Evolutionary conservation across 2,113 vertebrate genomes (phyloP).

Genomic region (Eira barbara): DNA sequence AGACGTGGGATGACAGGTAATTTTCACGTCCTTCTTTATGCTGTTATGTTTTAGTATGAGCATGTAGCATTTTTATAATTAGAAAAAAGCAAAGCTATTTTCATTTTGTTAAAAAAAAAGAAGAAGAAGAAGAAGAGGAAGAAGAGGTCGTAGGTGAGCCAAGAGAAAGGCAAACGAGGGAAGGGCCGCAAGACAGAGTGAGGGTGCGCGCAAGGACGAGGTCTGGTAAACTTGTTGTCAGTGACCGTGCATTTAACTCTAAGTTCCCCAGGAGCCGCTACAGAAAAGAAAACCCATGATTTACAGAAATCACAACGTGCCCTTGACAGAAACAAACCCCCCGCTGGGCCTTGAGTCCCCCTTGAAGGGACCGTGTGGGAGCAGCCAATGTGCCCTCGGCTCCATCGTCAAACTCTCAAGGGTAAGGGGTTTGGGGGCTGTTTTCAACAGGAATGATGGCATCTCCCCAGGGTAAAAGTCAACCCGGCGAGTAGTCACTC

Average conservation of each 20-base stretch:
- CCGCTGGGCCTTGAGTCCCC: neutral
- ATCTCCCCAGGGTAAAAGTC: neutral
- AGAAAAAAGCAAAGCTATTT: slow-evolving; percentile 48
- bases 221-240: neutral
- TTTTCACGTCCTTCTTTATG: slow-evolving; percentile 13
- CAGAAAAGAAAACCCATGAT: neutral
- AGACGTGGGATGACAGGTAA: neutral
- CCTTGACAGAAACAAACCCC: neutral
- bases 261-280: neutral
- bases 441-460: neutral
- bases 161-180: neutral
- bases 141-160: neutral
- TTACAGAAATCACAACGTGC: neutral
- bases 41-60: neutral
- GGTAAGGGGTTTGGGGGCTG: too few relatives aligned
- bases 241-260: neutral
- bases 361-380: neutral
- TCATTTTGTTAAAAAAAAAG: slow-evolving; percentile 1
- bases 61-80: slow-evolving; percentile 38
- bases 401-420: neutral
- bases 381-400: neutral
- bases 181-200: fast-evolving
- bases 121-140: neutral
- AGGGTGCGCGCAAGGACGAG: neutral
- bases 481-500: neutral